Evolutionary conservation across 1,140 invertebrate genomes (phyloP).

Genomic region (Camponotus pennsylvanicus): DNA sequence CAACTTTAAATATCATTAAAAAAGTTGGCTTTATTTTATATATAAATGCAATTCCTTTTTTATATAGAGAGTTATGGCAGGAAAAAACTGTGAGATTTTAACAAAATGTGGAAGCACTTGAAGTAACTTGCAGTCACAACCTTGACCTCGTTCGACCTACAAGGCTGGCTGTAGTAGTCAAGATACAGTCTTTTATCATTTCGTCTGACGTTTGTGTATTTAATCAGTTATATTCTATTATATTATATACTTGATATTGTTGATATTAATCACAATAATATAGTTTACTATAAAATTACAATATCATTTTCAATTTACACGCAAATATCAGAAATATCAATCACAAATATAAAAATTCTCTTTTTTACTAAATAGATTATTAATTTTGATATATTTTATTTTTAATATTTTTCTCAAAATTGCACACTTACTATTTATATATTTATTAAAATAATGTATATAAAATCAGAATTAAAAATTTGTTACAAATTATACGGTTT

Average conservation of each 20-base stretch:
- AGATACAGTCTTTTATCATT: conserved; percentile 56
- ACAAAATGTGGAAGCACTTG: conserved; percentile 74
- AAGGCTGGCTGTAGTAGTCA: conserved; percentile 55
- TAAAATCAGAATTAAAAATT: not conserved
- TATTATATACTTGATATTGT: not conserved
- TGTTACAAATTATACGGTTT: conserved; percentile 10
- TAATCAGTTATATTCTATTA: not conserved
- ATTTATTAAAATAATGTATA: conserved; percentile 2
- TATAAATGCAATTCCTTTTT: conserved; percentile 11
- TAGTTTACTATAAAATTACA: not conserved
- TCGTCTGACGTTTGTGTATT: conserved; percentile 41
- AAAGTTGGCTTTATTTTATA: not conserved
- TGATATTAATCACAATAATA: no score
- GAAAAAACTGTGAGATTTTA: conserved; percentile 49
- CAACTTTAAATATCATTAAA: not conserved
- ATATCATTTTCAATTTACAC: not conserved
- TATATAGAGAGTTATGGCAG: not conserved
- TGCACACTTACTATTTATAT: not conserved
- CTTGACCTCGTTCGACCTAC: conserved; percentile 72
- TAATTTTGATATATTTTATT: not conserved
- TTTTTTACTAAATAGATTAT: not conserved
- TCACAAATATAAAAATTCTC: not conserved
- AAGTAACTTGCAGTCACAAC: conserved; percentile 67
- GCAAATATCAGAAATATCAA: not conserved
- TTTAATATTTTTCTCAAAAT: not conserved